Evolutionary conservation across 2,113 vertebrate genomes (phyloP), one percentile per base, ranked within the genome.

Genomic region (Chunga burmeisteri): DNA sequence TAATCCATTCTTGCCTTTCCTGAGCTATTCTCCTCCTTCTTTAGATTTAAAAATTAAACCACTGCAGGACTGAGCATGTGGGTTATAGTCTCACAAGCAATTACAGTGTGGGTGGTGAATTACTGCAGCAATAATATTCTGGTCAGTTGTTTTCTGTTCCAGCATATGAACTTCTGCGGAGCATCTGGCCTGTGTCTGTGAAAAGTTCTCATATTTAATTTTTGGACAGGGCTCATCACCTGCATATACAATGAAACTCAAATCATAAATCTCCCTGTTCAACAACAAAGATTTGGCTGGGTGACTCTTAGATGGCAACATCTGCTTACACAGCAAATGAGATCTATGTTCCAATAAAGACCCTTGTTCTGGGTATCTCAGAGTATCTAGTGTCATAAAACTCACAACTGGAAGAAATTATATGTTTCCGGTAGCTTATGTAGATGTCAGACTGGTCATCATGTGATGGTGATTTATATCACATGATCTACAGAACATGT

Each of bases 281-380:
- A 95, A 77, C 55, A 93, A 90, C 96, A 94, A 73, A 78, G 59
- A 86, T 92, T 77, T 95, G 93, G 50, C 83, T 92, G 85, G 42
- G 46, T 88, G 53, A 72, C 25, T 93, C 40, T 86, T 50, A 81
- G 46, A 80, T 62, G 73, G 71, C 88, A 93, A 67, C 92, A 93
- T 86, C 85, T 97, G 90, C 92, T 96, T 96, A 92, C 75, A 66
- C 63, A 78, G 46, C 79, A 92, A 73, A 97, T 93, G 74, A 88
- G 90, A 88, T 55, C 62, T 71, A 29, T 73, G 22, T 94, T 78
- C n/a, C 58, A 63, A 42, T 80, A 78, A 82, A 75, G 46, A 67
- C 27, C 21, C 47, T 27, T 92, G 46, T 63, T 89, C 73, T 72
- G 70, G 16, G 4, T 78, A 44, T 81, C 47, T 86, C 47, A 87